Conservation (phyloP, 2,113 vertebrate species). For the Zosterops borbonicus region DNA sequence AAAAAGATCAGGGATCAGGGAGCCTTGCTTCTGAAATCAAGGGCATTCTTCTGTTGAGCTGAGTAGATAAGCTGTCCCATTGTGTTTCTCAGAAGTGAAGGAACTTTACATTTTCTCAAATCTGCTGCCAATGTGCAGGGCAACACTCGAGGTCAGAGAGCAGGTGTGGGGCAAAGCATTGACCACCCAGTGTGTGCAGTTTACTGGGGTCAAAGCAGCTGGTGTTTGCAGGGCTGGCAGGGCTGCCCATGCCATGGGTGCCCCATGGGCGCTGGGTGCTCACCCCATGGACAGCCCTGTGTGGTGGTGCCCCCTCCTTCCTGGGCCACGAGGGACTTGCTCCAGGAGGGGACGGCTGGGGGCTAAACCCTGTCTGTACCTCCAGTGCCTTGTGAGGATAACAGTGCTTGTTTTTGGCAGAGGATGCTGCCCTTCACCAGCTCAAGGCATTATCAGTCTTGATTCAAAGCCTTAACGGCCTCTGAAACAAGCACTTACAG, state of each 20-base stretch:
- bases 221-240: not conserved
- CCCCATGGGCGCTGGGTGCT: accelerated
- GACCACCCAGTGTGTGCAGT: accelerated
- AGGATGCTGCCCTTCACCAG: not conserved
- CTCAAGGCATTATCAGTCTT: not conserved
- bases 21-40: not conserved
- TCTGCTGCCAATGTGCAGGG: not conserved
- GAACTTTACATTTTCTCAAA: not conserved
- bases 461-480: not conserved
- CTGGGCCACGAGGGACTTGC: not conserved
- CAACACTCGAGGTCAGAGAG: not conserved
- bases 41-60: not conserved
- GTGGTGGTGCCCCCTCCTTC: accelerated
- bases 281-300: accelerated
- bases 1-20: not conserved
- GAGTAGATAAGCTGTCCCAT: not conserved
- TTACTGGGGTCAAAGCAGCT: accelerated
- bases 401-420: not conserved
- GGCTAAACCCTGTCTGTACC: not conserved
- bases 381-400: not conserved
- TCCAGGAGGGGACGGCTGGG: not conserved
- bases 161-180: accelerated
- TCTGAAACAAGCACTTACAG: not conserved
- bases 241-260: accelerated
- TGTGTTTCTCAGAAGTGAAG: not conserved